Percentiles rank a stretch among this genome's conserved stretches.
phyloP scores from a whole-genome alignment of 1,140 invertebrate genomes.

The Leptonema lineaticorne region DNA sequence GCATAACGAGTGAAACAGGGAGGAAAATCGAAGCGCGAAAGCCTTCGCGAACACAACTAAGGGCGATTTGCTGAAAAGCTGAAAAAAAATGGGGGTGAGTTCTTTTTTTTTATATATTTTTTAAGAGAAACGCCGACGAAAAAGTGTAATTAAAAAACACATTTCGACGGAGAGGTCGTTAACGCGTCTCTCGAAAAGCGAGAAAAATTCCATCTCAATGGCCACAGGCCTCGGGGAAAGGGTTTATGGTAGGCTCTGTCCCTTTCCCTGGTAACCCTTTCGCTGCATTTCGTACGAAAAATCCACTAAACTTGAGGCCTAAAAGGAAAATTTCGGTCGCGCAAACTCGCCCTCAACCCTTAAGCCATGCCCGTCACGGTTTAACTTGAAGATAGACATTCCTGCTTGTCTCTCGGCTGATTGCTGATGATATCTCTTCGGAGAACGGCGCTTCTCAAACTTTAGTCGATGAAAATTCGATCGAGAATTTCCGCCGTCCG shows the following conservation, averaged over 20 bases:
- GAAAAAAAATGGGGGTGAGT: no score
- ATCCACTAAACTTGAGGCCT: slow-evolving; percentile 15
- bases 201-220: background rate
- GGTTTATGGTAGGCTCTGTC: background rate
- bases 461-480: background rate
- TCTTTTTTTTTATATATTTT: no score
- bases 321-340: slow-evolving; percentile 26
- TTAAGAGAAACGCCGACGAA: background rate
- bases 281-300: slow-evolving; percentile 17
- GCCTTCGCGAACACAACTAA: no score
- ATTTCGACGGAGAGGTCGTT: background rate
- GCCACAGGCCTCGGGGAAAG: background rate
- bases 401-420: slow-evolving; percentile 33
- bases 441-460: slow-evolving; percentile 27
- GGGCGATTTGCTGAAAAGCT: no score
- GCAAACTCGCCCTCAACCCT: background rate
- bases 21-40: no score
- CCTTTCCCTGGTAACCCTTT: background rate
- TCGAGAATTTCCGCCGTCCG: background rate
- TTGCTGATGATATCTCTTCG: slow-evolving; percentile 40
- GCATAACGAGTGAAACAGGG: background rate
- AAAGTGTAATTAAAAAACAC: background rate
- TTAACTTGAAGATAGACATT: slow-evolving; percentile 32
- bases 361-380: background rate
- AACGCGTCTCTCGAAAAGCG: background rate